Conservation (phyloP, 2,797 vertebrate species). For the Phoebastria nigripes region DNA sequence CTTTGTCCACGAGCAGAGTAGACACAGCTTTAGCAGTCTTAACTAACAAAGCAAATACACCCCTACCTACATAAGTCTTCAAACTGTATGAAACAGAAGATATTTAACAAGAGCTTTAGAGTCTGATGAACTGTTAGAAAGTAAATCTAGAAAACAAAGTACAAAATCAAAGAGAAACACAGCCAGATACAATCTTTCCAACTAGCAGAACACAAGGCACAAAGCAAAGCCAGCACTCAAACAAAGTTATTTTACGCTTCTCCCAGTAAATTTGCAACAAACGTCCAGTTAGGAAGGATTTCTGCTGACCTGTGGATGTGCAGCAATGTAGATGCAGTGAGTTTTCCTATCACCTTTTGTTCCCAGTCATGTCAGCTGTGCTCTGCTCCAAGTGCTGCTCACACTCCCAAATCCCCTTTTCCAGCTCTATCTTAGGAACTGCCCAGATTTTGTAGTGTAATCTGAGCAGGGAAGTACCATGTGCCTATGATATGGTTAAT, state of each 20-base stretch:
- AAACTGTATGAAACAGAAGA: not conserved
- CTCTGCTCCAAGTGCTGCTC: slow-evolving; percentile 50
- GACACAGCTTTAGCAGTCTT: not conserved
- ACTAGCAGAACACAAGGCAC: not conserved
- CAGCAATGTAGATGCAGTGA: not conserved
- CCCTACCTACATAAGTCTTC: not conserved
- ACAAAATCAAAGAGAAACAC: not conserved
- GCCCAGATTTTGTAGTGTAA: slow-evolving; percentile 73
- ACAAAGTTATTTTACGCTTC: not conserved
- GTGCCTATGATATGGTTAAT: slow-evolving; percentile 71
- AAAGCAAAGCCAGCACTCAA: slow-evolving; percentile 5
- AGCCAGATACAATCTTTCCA: not conserved
- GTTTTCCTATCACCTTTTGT: slow-evolving; percentile 59
- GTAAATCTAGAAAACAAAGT: not conserved
- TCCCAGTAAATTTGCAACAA: not conserved
- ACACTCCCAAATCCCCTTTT: slow-evolving; percentile 44
- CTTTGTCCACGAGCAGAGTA: not conserved
- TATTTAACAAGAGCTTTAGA: not conserved
- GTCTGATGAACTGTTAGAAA: not conserved
- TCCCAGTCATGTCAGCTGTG: slow-evolving; percentile 56
- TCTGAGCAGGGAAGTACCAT: slow-evolving; percentile 71
- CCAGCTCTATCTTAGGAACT: slow-evolving; percentile 60
- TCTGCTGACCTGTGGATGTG: slow-evolving; percentile 26
- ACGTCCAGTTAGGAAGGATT: not conserved
- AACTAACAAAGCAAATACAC: not conserved